Conservation (phyloP, 1,140 invertebrate genomes). For the Drosophila kurseongensis region DNA sequence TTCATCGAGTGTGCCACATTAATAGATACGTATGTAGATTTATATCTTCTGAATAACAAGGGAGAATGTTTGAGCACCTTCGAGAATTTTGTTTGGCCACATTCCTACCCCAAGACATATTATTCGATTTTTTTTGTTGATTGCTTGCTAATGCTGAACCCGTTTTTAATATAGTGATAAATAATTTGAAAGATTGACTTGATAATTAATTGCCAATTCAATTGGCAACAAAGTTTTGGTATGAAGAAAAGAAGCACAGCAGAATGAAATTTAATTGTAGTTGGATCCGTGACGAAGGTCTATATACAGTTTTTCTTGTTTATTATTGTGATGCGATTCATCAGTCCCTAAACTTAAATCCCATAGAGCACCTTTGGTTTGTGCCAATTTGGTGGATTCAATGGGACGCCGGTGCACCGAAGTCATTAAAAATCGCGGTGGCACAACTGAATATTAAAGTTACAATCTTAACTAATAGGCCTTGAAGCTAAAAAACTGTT, state of each 20-base stretch:
- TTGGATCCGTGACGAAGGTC: conserved; percentile 14
- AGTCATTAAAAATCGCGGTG: too few species aligned
- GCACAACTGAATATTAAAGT: too few species aligned
- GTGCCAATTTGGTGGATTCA: too few species aligned
- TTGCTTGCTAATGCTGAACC: conserved; percentile 51
- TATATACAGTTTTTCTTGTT: too few species aligned
- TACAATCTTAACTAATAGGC: too few species aligned
- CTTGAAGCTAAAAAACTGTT: too few species aligned
- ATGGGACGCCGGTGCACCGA: too few species aligned
- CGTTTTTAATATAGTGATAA: conserved; percentile 78
- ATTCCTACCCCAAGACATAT: conserved; percentile 9
- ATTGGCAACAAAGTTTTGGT: conserved; percentile 42
- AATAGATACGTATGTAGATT: conserved; percentile 5
- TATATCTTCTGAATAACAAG: conserved; percentile 57
- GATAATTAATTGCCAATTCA: conserved; percentile 64
- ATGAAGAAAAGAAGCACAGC: conserved; percentile 3
- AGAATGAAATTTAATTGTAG: conserved; percentile 41
- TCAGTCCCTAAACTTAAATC: too few species aligned
- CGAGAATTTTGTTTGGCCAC: too few species aligned
- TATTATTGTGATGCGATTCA: too few species aligned
- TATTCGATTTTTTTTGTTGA: conserved; percentile 5
- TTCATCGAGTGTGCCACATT: conserved; percentile 44
- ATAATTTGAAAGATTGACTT: conserved; percentile 70
- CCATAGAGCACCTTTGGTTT: too few species aligned
- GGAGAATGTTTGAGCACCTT: too few species aligned